phyloP scores from a whole-genome alignment of 2,888 invertebrate species.

The Corbicula japonica region DNA sequence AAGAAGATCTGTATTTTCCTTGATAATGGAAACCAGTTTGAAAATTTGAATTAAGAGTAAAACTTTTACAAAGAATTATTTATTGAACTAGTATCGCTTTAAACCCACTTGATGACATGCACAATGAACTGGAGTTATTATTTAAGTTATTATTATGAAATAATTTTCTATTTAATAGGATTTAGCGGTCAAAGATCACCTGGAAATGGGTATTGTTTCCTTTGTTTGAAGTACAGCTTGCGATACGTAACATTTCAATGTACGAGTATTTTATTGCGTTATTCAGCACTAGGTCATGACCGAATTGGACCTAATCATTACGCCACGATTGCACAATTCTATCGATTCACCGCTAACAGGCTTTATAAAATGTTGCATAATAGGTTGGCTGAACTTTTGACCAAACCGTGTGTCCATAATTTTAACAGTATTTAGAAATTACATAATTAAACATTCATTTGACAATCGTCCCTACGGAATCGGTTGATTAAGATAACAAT shows the following conservation, averaged over 20 bases:
- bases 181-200: conserved; percentile 13
- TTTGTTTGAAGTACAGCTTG: conserved; percentile 29
- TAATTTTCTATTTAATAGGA: conserved; percentile 7
- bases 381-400: conserved; percentile 51
- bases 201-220: not conserved
- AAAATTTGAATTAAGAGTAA: too few species aligned
- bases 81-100: too few species aligned
- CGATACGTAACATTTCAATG: conserved; percentile 29
- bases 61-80: too few species aligned
- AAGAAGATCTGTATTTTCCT: too few species aligned
- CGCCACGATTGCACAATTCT: conserved; percentile 61
- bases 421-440: conserved; percentile 59
- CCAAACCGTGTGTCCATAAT: conserved; percentile 54
- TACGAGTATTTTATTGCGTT: conserved; percentile 17
- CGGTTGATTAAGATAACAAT: conserved; percentile 36
- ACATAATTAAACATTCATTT: conserved; percentile 60
- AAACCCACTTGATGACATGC: too few species aligned
- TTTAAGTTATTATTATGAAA: conserved; percentile 1
- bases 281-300: conserved; percentile 52
- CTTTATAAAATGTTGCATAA: conserved; percentile 68
- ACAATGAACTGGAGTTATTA: too few species aligned
- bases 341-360: conserved; percentile 47
- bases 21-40: too few species aligned
- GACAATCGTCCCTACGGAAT: conserved; percentile 35
- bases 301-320: conserved; percentile 48